Base-by-base conservation (phyloP, 2,113 vertebrate species). In the Pithys albifrons region DNA sequence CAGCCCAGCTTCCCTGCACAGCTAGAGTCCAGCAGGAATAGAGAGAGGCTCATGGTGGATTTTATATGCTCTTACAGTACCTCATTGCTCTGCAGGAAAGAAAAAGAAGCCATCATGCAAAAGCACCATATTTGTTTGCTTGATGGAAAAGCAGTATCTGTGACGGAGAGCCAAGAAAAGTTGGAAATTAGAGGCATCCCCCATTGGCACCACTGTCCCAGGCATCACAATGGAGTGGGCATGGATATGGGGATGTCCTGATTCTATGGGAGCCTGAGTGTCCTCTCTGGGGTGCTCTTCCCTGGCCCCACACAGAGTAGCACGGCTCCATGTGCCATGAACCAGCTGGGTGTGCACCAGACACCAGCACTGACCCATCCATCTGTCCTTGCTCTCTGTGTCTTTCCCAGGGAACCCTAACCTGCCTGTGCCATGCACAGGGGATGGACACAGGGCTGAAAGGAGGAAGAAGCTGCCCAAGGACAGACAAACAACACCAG, bases 231-330 rank as follows among this genome's bases (percentile, higher is more conserved):
- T 1, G 16, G 29, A 1, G 41, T 19, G 37, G 29, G 29, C 27
- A 8, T 0, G 5, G 52, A 54, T 65, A 45, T 3, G 27, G 25
- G 58, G 48, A 20, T 6, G 12, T 9, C 19, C 35, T 39, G 19
- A 14, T 9, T 0, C 0, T 24, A 2, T 1, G 22, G 18, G 14
- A 58, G 10, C 8, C 14, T 0, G 0, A 7, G 7, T 46, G 19
- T 48, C 29, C 55, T 31, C 23, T 80, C 54, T 19, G 29, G 8
- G 18, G 7, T 69, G 58, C 37, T 73, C 39, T 2, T 33, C 10
- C 12, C 51, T 48, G 57, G 24, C 39, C 33, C 37, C 3, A 2
- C 9, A 4, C 17, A 28, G 9, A 46, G 43, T 69, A 62, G n/a
- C 22, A 10, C 1, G 0, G 54, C 15, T 24, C 75, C 51, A 8